Evolutionary conservation across 2,888 invertebrate genomes (phyloP), one percentile per base, ranked within the genome.

Genomic region (Octodonta nipae): DNA sequence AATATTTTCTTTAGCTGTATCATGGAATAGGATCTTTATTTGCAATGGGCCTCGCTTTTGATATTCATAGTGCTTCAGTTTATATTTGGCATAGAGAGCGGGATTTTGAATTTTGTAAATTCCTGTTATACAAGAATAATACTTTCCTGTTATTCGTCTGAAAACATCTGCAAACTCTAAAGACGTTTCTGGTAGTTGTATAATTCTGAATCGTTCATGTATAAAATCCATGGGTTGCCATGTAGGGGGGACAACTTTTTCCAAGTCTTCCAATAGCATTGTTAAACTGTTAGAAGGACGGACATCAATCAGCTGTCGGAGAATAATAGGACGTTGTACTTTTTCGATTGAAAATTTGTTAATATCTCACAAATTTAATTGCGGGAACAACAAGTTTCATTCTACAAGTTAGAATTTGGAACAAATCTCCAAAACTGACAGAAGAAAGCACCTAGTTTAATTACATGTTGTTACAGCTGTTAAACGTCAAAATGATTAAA

Each of bases 1-100:
- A 2, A 49, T 40, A 26, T 55, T 54, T 2, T 15, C 22, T 11
- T 28, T 33, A 2, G 39, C 39, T 1, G 57, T 54, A 13, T 52
- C 54, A 34, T 57, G 57, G 33, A 41, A 51, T 5, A 55, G 35
- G 2, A 36, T 10, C 4, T 22, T 22, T 10, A 22, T 4, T 3
- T 22, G 10, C n/a, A 10, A 22, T 10, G 22, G 22, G 22, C 22
- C 22, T 10, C 22, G 22, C 11, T 22, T n/a, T 22, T 22, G 3
- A 11, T 22, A 22, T 11, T 22, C 22, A 22, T 22, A 11, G 4
- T 3, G 10, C 11, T 22, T 22, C 3, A 22, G 22, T 22, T 22
- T n/a, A 4, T 10, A 22, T 22, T 22, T 22, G 2, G 22, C 2
- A 11, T 22, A 22, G 2, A 22, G n/a, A 4, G 11, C 10, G 11